These are phyloP conservation scores for Colletes latitarsis DNA, from an alignment of 1,140 invertebrate genomes.

Conservation along the genomic window DNA sequence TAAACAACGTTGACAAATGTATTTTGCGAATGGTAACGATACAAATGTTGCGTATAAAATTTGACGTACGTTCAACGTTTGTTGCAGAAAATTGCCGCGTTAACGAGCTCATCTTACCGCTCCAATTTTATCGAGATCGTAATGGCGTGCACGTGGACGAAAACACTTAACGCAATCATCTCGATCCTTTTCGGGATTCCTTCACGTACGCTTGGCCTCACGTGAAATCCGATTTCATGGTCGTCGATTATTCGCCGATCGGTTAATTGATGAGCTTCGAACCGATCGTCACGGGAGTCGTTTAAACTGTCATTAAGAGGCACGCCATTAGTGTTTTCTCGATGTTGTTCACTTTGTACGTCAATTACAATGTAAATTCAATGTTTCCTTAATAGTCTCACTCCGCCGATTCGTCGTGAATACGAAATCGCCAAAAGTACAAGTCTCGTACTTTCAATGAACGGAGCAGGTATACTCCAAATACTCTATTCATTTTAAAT, in stretches of 20 bases:
- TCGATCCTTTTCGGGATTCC: conserved; percentile 31
- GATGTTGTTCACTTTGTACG: neutral
- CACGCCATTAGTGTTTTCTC: neutral
- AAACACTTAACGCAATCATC: conserved; percentile 46
- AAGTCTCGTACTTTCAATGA: too few species aligned
- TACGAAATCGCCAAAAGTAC: too few species aligned
- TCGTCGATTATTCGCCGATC: conserved; percentile 65
- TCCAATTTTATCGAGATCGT: conserved; percentile 30
- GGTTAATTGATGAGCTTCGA: conserved; percentile 59
- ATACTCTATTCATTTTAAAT: too few species aligned
- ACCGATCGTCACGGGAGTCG: conserved; percentile 37
- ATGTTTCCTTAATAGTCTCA: neutral
- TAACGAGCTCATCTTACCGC: conserved; percentile 4
- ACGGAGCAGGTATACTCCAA: too few species aligned
- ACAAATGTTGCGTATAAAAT: neutral
- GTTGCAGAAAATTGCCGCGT: neutral
- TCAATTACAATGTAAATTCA: neutral
- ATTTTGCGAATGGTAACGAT: neutral
- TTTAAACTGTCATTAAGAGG: conserved; percentile 23
- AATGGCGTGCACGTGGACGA: conserved; percentile 28
- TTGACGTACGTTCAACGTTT: neutral
- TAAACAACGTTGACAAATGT: neutral
- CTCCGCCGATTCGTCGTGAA: neutral
- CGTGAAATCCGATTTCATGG: conserved; percentile 70
- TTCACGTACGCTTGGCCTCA: conserved; percentile 39